Evolutionary conservation across 1,140 invertebrate genomes (phyloP).

Genomic region (Octopus sinensis): DNA sequence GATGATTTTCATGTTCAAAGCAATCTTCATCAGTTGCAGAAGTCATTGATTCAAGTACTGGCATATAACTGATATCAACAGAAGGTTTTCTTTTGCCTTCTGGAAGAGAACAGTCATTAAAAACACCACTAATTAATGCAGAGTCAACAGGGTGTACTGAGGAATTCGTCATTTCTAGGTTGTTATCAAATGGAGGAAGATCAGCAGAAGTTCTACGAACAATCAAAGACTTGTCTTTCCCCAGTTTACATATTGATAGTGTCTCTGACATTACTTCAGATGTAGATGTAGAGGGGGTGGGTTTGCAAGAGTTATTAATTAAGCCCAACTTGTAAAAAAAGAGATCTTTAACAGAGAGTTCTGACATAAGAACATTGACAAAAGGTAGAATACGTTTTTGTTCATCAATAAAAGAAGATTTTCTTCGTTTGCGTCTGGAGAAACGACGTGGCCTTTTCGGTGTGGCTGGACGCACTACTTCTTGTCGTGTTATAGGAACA

Average conservation of each 20-base stretch:
- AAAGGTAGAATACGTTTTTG: background rate
- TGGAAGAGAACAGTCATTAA: too few relatives aligned
- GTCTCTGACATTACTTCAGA: background rate
- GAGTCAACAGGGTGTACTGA: background rate
- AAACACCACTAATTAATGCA: too few relatives aligned
- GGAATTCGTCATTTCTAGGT: background rate
- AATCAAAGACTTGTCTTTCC: background rate
- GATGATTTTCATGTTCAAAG: too few relatives aligned
- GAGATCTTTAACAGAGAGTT: constrained; percentile 2
- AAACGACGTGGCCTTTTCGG: background rate
- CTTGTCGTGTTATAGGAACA: background rate
- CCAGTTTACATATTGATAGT: background rate
- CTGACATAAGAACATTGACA: background rate
- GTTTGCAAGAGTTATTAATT: background rate
- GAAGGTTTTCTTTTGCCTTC: too few relatives aligned
- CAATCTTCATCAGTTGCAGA: too few relatives aligned
- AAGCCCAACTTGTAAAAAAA: constrained; percentile 12
- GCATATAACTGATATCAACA: too few relatives aligned
- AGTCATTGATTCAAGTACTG: too few relatives aligned
- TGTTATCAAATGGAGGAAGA: background rate
- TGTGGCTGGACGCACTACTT: background rate
- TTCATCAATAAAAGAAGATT: background rate
- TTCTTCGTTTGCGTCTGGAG: constrained; percentile 5
- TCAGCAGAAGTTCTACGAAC: background rate
- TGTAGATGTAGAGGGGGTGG: background rate